Conservation (phyloP, 2,113 vertebrate genomes). For the Ceyx margarethae region DNA sequence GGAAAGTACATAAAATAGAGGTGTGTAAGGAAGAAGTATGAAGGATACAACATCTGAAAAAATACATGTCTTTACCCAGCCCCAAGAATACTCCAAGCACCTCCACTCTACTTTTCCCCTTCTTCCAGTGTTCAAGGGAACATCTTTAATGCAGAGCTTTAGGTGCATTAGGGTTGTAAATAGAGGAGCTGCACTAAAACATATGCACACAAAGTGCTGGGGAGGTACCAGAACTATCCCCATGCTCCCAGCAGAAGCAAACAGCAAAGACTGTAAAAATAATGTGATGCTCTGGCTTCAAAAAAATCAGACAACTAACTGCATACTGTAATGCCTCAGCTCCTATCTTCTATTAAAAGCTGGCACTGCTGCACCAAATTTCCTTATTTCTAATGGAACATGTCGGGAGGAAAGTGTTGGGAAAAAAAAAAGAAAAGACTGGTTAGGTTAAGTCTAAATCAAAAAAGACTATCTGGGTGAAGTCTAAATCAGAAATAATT, state of each 20-base stretch:
- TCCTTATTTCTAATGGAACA: not conserved
- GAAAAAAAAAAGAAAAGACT: not conserved
- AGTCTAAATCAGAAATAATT: not conserved
- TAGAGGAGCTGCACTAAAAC: not conserved
- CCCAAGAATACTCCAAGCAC: not conserved
- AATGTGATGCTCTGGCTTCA: not conserved
- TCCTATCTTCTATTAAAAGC: not conserved
- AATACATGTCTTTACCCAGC: not conserved
- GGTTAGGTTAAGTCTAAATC: not conserved
- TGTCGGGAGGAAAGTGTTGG: rapidly evolving
- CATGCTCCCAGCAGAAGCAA: not conserved
- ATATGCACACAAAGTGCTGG: not conserved
- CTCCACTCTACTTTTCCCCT: not conserved
- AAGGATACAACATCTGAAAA: not conserved
- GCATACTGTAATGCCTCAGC: not conserved
- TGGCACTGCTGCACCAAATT: not conserved
- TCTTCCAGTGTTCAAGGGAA: not conserved
- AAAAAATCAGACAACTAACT: not conserved
- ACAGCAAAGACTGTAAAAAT: constrained; percentile 2
- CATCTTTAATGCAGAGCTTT: not conserved
- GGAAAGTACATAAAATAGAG: not conserved
- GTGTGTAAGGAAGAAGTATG: not conserved
- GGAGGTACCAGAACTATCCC: not conserved
- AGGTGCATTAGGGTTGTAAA: not conserved
- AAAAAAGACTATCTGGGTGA: not conserved